Evolutionary conservation across 2,797 vertebrate species (phyloP).

Genomic region (Ceryle rudis): DNA sequence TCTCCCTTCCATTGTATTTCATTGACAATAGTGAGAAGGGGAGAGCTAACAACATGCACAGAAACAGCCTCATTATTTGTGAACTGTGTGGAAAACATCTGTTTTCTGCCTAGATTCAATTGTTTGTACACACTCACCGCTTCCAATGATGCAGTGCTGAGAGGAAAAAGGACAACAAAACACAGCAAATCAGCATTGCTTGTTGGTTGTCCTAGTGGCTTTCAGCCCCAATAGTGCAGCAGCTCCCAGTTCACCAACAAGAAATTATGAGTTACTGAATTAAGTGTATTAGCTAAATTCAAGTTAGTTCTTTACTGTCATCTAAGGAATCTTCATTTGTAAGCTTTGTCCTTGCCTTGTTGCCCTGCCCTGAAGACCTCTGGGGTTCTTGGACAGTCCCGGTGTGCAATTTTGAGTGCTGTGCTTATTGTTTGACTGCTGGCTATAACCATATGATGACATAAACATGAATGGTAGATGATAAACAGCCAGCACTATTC

Average conservation of each 20-base stretch:
- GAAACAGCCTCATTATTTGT: constrained; percentile 21
- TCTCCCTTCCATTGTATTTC: not conserved
- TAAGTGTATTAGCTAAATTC: not conserved
- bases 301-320: not conserved
- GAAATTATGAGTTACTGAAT: not conserved
- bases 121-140: constrained; percentile 38
- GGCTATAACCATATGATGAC: not conserved
- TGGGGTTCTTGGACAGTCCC: not conserved
- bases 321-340: not conserved
- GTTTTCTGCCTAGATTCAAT: constrained; percentile 38
- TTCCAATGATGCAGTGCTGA: not conserved
- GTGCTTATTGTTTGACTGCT: not conserved
- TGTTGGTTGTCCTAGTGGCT: not conserved
- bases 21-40: not conserved
- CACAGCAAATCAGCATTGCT: not conserved
- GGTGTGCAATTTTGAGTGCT: not conserved
- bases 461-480: not conserved
- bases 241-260: not conserved
- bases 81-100: constrained; percentile 17
- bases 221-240: not conserved
- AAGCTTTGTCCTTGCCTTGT: not conserved
- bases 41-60: not conserved
- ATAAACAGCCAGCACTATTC: not conserved
- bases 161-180: not conserved
- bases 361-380: not conserved